Conservation (phyloP, 2,797 vertebrate genomes). For the Gorsachius magnificus region DNA sequence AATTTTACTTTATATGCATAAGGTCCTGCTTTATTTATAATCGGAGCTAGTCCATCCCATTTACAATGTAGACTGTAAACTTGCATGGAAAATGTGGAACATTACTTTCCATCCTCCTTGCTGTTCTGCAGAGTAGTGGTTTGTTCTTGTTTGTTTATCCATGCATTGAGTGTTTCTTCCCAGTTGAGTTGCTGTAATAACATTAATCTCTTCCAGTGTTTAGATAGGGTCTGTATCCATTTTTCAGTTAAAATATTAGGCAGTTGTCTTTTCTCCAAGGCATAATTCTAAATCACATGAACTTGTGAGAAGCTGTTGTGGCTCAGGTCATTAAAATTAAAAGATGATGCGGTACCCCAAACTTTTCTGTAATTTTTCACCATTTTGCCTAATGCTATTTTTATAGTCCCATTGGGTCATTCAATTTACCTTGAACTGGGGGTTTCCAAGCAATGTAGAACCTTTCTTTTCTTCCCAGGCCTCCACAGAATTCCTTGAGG, state of each 20-base stretch:
- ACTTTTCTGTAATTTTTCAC: background rate
- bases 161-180: background rate
- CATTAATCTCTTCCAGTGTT: background rate
- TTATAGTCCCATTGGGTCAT: background rate
- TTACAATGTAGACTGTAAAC: background rate
- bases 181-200: background rate
- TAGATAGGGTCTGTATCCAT: background rate
- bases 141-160: background rate
- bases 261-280: background rate
- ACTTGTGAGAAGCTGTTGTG: background rate
- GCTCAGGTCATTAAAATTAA: background rate
- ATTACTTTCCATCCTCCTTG: background rate
- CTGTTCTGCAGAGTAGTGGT: background rate
- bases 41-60: background rate
- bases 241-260: background rate
- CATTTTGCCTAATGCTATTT: background rate
- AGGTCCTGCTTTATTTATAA: background rate
- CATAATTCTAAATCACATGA: background rate
- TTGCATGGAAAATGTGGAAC: background rate
- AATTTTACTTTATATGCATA: background rate
- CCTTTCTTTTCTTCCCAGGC: background rate
- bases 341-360: background rate
- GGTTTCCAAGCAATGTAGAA: background rate
- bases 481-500: background rate
- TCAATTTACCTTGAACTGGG: background rate